phyloP scores from a whole-genome alignment of 2,888 invertebrate species.

The Drosophila atripex region DNA sequence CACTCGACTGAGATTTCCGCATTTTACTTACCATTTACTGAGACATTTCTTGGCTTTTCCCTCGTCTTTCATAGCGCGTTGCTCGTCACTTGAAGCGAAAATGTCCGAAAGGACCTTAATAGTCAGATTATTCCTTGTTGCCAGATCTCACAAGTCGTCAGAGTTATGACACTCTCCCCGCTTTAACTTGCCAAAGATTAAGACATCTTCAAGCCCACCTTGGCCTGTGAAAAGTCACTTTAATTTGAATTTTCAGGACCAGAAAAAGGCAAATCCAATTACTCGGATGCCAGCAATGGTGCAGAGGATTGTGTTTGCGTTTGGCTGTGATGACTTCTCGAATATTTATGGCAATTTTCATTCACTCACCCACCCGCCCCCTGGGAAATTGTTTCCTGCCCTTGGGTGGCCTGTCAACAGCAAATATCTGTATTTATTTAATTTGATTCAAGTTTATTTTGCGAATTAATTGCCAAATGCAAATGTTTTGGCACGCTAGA shows the following conservation, averaged over 20 bases:
- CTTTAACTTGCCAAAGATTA: constrained; percentile 16
- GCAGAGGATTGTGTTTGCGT: constrained; percentile 10
- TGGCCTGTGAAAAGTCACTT: constrained; percentile 17
- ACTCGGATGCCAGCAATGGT: not conserved
- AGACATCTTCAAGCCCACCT: constrained; percentile 20
- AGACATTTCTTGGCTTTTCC: constrained; percentile 4
- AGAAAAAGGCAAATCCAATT: constrained; percentile 26
- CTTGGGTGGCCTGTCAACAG: constrained; percentile 15
- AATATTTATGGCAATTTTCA: constrained; percentile 38
- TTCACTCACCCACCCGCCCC: constrained; percentile 11
- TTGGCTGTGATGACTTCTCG: constrained; percentile 28
- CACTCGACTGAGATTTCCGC: constrained; percentile 29
- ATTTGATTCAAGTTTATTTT: constrained; percentile 44
- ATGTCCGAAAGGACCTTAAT: constrained; percentile 43
- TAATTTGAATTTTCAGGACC: constrained; percentile 39
- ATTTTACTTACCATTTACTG: constrained; percentile 5
- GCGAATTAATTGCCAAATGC: constrained; percentile 28
- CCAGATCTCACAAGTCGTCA: constrained; percentile 38
- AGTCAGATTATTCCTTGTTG: constrained; percentile 46
- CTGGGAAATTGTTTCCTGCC: constrained; percentile 11
- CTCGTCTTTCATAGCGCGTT: too few species aligned
- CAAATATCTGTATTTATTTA: constrained; percentile 45
- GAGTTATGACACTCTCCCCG: constrained; percentile 42
- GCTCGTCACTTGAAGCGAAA: constrained; percentile 20
- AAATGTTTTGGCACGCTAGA: not conserved